Conservation (phyloP, 2,113 vertebrate genomes). For the Monopterus albus region DNA sequence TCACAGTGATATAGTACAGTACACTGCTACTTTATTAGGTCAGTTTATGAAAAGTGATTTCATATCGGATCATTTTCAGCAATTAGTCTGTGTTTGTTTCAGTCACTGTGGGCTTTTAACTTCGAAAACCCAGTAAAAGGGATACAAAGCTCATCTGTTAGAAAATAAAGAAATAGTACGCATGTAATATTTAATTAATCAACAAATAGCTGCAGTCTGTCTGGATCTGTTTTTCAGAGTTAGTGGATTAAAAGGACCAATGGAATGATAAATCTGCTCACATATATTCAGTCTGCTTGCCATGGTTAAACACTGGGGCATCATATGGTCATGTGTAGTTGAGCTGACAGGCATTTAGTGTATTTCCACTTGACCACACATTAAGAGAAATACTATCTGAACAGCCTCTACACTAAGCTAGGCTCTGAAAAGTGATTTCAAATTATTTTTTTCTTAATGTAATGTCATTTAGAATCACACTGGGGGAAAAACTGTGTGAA, state of each 20-base stretch:
- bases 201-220: neutral
- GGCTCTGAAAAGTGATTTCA: conserved; percentile 91
- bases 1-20: neutral
- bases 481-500: conserved; percentile 90
- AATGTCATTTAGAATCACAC: conserved; percentile 89
- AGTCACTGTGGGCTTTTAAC: too few species aligned
- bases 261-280: neutral
- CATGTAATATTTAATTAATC: too few species aligned
- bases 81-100: neutral
- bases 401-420: conserved; percentile 61
- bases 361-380: conserved; percentile 49
- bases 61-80: neutral
- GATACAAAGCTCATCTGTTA: neutral
- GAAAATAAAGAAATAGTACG: too few species aligned
- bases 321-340: conserved; percentile 20
- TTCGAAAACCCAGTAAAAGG: too few species aligned
- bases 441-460: conserved; percentile 81
- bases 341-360: conserved; percentile 31
- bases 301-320: neutral
- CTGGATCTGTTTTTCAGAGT: neutral
- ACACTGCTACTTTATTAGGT: neutral
- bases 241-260: neutral
- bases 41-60: neutral
- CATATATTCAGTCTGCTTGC: conserved; percentile 1
- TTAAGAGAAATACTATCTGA: conserved; percentile 40